These are phyloP conservation scores for Petromus typicus DNA, from an alignment of 2,113 vertebrate genomes.

Conservation along the genomic window DNA sequence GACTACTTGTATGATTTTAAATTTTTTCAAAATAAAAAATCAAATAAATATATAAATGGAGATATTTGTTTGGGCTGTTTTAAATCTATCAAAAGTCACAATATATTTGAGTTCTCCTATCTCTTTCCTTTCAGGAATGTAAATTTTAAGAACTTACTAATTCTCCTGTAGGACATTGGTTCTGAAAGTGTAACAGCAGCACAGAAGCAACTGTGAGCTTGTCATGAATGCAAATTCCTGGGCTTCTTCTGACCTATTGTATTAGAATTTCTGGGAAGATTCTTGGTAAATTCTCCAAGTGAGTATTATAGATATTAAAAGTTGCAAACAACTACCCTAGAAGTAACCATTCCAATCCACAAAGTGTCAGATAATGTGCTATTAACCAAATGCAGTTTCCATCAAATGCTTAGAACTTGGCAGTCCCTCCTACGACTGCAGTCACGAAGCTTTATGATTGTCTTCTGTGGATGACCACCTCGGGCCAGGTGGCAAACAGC, in stretches of 20 bases:
- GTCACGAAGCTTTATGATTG: neutral
- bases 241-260: neutral
- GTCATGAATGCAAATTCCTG: slow-evolving; percentile 43
- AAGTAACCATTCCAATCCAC: slow-evolving; percentile 15
- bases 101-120: neutral
- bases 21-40: slow-evolving; percentile 34
- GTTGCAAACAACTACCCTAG: slow-evolving; percentile 23
- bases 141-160: neutral
- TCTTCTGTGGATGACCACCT: neutral
- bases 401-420: neutral
- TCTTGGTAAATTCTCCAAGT: neutral
- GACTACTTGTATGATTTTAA: neutral
- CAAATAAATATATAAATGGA: neutral
- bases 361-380: neutral
- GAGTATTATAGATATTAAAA: neutral
- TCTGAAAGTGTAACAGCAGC: neutral
- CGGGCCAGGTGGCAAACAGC: neutral
- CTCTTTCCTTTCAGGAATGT: neutral
- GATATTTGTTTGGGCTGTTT: slow-evolving; percentile 18
- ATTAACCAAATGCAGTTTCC: slow-evolving; percentile 4
- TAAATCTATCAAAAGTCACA: slow-evolving; percentile 17
- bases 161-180: neutral
- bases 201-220: neutral
- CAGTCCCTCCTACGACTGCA: neutral
- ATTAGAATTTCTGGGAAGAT: neutral